Percentiles rank a stretch among this genome's conserved stretches.
Evolutionary conservation across 2,797 vertebrate species (phyloP).

Genomic region (Halcyon smyrnensis): DNA sequence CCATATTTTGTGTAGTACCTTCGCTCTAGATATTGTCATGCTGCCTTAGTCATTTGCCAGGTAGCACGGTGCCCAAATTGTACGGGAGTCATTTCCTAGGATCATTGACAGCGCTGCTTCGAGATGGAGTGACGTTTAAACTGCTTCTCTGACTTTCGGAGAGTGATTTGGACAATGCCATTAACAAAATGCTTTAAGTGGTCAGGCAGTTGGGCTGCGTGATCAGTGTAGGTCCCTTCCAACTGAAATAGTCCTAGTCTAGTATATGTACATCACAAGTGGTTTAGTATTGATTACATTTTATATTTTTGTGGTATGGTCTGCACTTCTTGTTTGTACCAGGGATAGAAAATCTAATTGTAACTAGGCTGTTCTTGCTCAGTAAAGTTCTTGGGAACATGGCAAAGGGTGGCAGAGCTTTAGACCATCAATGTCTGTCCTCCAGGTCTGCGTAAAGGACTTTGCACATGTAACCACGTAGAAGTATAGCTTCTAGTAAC

Average conservation of each 20-base stretch:
- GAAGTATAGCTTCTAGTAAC: not conserved
- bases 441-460: not conserved
- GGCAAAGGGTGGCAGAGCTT: not conserved
- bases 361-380: not conserved
- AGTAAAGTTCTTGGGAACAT: not conserved
- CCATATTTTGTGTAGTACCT: not conserved
- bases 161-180: not conserved
- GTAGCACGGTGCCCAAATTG: not conserved
- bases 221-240: not conserved
- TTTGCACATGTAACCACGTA: not conserved
- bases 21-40: not conserved
- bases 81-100: not conserved
- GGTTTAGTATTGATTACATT: not conserved
- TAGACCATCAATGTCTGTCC: not conserved
- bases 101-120: not conserved
- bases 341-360: not conserved
- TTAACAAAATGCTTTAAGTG: not conserved
- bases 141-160: not conserved
- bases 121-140: fast-evolving
- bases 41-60: not conserved
- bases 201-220: not conserved
- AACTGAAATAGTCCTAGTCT: not conserved
- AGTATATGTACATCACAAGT: not conserved
- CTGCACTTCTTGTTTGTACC: not conserved
- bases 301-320: not conserved